These are phyloP conservation scores for Orius insidiosus DNA, from an alignment of 1,140 invertebrate species.

Conservation along the genomic window DNA sequence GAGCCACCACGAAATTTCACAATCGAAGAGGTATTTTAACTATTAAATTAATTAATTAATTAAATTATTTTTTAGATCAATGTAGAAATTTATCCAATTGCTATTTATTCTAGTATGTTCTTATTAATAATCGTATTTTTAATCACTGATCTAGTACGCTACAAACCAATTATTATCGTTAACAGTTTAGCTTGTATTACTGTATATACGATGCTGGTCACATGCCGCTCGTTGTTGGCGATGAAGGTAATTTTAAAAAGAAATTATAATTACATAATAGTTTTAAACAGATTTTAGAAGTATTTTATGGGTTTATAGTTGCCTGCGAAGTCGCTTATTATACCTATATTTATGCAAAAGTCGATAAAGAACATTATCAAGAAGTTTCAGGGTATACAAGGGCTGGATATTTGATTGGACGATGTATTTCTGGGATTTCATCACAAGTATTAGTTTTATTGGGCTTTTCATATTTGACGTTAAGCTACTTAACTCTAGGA, in stretches of 20 bases:
- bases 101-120: conserved; percentile 59
- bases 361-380: conserved; percentile 55
- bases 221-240: conserved; percentile 14
- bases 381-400: conserved; percentile 58
- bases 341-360: conserved; percentile 87
- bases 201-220: conserved; percentile 18
- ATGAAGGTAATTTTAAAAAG: conserved; percentile 18
- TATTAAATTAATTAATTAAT: not conserved
- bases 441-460: conserved; percentile 41
- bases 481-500: conserved; percentile 51
- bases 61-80: conserved; percentile 35
- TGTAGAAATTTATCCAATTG: conserved; percentile 61
- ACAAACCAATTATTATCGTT: conserved; percentile 71
- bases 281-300: conserved; percentile 30
- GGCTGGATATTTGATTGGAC: conserved; percentile 47
- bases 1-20: conserved; percentile 54
- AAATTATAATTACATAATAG: conserved; percentile 4
- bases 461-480: conserved; percentile 38
- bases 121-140: conserved; percentile 60
- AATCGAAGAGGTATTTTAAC: conserved; percentile 25
- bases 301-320: conserved; percentile 63
- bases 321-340: conserved; percentile 82
- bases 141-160: conserved; percentile 64
- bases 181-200: conserved; percentile 46
- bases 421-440: conserved; percentile 46